These are phyloP conservation scores for Nebria brevicollis DNA, from an alignment of 2,888 invertebrate species.

Conservation along the genomic window DNA sequence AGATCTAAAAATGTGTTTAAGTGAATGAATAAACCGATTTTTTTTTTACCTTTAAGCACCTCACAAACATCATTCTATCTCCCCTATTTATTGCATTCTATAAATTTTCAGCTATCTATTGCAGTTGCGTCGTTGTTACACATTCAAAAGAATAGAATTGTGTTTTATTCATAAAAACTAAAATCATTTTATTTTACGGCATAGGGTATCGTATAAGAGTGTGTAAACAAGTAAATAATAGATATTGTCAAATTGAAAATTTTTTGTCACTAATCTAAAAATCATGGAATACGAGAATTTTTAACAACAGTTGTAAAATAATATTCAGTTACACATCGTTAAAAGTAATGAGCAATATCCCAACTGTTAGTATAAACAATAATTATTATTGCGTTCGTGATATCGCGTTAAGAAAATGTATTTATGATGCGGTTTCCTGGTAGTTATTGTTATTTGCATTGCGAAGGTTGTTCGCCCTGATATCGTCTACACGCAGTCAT, in stretches of 20 bases:
- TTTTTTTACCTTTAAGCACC: too few species aligned
- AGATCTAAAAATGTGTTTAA: too few species aligned
- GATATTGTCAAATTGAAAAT: background rate
- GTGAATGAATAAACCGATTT: too few species aligned
- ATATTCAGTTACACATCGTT: conserved; percentile 23
- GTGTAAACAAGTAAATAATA: background rate
- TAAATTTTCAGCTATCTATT: too few species aligned
- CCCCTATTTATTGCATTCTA: too few species aligned
- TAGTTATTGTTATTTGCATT: conserved; percentile 15
- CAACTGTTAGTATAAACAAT: conserved; percentile 19
- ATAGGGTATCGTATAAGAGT: too few species aligned
- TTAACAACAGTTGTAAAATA: background rate
- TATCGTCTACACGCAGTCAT: conserved; percentile 9
- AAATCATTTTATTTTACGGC: too few species aligned
- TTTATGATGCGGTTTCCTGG: conserved; percentile 14
- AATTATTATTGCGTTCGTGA: conserved; percentile 15
- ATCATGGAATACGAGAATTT: background rate
- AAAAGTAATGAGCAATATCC: background rate
- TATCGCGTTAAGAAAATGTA: conserved; percentile 18
- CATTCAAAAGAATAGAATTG: too few species aligned
- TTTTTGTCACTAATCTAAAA: background rate
- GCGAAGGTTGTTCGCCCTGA: conserved; percentile 6
- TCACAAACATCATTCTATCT: too few species aligned
- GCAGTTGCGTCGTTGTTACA: too few species aligned
- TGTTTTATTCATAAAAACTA: too few species aligned